These are phyloP conservation scores for Hybognathus amarus DNA, from an alignment of 2,797 vertebrate genomes.

Conservation along the genomic window DNA sequence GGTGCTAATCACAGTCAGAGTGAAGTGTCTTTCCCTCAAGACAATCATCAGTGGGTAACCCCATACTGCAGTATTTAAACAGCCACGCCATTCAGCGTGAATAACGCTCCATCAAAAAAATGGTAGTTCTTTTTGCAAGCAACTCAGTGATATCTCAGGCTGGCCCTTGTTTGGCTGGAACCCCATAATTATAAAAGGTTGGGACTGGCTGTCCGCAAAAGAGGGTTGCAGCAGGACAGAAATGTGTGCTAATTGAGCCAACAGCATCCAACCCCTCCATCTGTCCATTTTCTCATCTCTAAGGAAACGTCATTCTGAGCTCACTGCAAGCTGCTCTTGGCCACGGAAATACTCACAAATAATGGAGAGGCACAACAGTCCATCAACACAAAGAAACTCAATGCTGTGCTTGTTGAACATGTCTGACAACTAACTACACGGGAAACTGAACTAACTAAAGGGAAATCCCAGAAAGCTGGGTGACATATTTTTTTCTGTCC, in stretches of 20 bases:
- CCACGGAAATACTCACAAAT: conserved; percentile 44
- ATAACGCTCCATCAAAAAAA: conserved; percentile 16
- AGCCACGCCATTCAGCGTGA: background rate
- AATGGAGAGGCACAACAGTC: conserved; percentile 49
- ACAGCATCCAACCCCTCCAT: conserved; percentile 63
- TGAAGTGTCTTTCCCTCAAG: background rate
- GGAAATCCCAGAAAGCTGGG: conserved; percentile 43
- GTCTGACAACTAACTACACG: background rate
- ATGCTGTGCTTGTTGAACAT: conserved; percentile 32
- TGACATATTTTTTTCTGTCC: conserved; percentile 28
- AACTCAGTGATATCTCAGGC: conserved; percentile 44
- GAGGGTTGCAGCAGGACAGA: conserved; percentile 59
- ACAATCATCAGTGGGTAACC: conserved; percentile 12
- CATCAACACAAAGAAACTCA: conserved; percentile 37
- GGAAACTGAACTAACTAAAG: no score
- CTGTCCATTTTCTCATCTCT: conserved; percentile 64
- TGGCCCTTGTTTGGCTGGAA: conserved; percentile 39
- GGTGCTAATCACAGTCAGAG: background rate
- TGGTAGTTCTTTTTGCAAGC: conserved; percentile 28
- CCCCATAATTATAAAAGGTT: conserved; percentile 60
- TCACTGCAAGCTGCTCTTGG: conserved; percentile 61
- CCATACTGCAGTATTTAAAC: conserved; percentile 18
- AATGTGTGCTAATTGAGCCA: conserved; percentile 65
- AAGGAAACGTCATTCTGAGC: conserved; percentile 62
- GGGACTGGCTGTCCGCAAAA: conserved; percentile 57